Evolutionary conservation across 2,888 invertebrate genomes (phyloP).

Genomic region (Pollenia angustigena): DNA sequence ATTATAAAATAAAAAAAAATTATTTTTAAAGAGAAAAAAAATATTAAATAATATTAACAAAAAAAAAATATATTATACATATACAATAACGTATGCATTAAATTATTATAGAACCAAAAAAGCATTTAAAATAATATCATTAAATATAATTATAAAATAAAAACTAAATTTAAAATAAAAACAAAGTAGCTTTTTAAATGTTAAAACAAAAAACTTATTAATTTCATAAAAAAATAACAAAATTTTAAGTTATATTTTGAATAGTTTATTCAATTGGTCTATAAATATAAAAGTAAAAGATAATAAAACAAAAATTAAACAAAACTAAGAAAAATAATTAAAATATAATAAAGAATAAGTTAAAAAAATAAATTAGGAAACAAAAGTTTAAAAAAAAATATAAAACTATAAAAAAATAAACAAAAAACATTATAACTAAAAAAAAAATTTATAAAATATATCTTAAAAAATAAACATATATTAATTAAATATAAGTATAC

Average conservation of each 20-base stretch:
- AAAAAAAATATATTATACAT: conserved; percentile 1
- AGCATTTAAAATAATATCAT: conserved; percentile 48
- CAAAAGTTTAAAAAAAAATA: conserved; percentile 13
- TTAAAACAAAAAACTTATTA: conserved; percentile 54
- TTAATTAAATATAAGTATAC: not conserved
- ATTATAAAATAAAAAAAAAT: conserved; percentile 4
- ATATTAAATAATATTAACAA: conserved; percentile 25
- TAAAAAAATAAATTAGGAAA: conserved; percentile 39
- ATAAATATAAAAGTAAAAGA: conserved; percentile 20
- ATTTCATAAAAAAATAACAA: conserved; percentile 23
- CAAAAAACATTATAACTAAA: conserved; percentile 25
- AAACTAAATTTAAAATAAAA: conserved; percentile 11
- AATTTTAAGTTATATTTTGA: conserved; percentile 54
- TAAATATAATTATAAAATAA: not conserved
- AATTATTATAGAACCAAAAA: conserved; percentile 22
- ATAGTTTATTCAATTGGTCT: conserved; percentile 34
- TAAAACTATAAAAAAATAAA: conserved; percentile 35
- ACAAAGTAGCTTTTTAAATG: conserved; percentile 71
- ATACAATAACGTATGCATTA: conserved; percentile 50
- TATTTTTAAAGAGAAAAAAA: conserved; percentile 32
- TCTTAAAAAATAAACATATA: conserved; percentile 19
- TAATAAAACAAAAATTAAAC: conserved; percentile 16
- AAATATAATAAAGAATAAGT: conserved; percentile 14
- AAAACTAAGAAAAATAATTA: not conserved
- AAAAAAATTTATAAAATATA: conserved; percentile 40